phyloP scores from a whole-genome alignment of 1,140 invertebrate species.

The Lordiphosa collinella region DNA sequence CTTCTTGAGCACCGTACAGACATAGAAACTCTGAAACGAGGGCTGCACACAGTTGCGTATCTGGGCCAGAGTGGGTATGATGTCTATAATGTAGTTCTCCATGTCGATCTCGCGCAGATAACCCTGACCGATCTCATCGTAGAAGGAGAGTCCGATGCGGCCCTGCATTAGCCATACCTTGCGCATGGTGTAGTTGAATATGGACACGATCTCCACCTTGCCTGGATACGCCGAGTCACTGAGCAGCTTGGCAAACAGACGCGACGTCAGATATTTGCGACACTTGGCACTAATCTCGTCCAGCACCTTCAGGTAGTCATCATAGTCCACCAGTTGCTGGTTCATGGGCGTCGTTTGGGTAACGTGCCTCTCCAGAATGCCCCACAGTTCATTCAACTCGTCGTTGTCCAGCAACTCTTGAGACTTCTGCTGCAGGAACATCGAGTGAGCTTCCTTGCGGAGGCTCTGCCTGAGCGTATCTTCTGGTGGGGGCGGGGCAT shows the following conservation, averaged over 20 bases:
- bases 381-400: conserved; percentile 92
- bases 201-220: conserved; percentile 88
- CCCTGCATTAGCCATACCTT: conserved; percentile 97
- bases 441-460: conserved; percentile 91
- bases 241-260: conserved; percentile 92
- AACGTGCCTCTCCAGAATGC: conserved; percentile 89
- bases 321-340: conserved; percentile 92
- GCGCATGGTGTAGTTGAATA: conserved; percentile 97
- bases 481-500: conserved; percentile 86
- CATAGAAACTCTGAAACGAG: conserved; percentile 97
- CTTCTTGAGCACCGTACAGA: conserved; percentile 96
- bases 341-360: conserved; percentile 85
- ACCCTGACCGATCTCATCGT: conserved; percentile 95
- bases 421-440: conserved; percentile 91
- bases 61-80: conserved; percentile 94
- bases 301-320: conserved; percentile 89
- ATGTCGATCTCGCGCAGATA: conserved; percentile 94
- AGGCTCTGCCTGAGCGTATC: conserved; percentile 89
- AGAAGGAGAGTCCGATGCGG: conserved; percentile 93
- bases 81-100: conserved; percentile 96
- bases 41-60: conserved; percentile 91
- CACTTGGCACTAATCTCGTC: conserved; percentile 86
- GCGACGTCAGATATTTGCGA: conserved; percentile 89
- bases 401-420: conserved; percentile 91
- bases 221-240: conserved; percentile 88